phyloP scores from a whole-genome alignment of 2,888 invertebrate genomes.

The Cheiracanthium punctorium region DNA sequence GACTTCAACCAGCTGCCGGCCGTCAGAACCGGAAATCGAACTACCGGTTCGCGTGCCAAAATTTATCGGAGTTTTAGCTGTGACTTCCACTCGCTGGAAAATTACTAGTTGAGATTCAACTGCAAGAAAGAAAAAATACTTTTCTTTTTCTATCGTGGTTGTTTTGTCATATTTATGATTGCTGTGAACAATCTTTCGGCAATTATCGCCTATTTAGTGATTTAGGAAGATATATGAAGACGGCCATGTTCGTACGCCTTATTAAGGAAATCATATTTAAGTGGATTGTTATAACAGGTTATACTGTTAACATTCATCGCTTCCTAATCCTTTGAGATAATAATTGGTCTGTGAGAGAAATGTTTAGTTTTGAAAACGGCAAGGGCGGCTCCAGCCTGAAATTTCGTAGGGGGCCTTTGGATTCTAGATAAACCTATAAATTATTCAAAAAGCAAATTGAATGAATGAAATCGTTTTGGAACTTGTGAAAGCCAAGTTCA shows the following conservation, averaged over 20 bases:
- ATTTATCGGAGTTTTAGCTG: neutral
- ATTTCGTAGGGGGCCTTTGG: no score
- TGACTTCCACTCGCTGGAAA: neutral
- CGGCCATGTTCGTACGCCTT: neutral
- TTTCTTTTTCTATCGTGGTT: neutral
- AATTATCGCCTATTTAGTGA: conserved; percentile 4
- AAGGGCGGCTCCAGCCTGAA: no score
- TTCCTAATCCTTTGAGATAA: no score
- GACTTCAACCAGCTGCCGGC: conserved; percentile 1
- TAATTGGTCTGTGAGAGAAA: no score
- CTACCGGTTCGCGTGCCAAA: conserved; percentile 23
- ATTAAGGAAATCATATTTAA: neutral
- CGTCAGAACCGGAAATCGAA: conserved; percentile 45
- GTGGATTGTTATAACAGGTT: neutral
- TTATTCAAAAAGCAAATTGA: no score
- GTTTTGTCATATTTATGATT: neutral
- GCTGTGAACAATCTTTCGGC: neutral
- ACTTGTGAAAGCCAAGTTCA: no score
- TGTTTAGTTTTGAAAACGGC: no score
- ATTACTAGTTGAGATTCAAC: neutral
- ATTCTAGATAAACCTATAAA: no score
- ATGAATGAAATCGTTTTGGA: no score
- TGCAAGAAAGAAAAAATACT: neutral
- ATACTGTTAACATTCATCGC: no score
- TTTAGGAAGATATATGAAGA: neutral